Evolutionary conservation across 64 coral and sea anemone species (phyloP).

Genomic region (Montipora sp.): DNA sequence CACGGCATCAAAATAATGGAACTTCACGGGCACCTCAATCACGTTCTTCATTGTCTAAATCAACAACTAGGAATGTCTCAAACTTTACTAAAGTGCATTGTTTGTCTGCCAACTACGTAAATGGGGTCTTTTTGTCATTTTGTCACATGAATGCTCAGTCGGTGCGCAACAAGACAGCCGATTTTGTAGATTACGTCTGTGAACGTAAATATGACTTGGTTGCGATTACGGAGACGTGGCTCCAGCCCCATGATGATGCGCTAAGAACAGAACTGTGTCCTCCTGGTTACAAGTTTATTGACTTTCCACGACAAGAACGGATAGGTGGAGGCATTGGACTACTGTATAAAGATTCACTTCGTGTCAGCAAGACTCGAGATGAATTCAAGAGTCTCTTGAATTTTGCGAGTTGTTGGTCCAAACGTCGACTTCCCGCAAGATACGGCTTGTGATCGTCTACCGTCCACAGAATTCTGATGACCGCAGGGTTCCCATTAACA

Average conservation of each 20-base stretch:
- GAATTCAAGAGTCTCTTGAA: not conserved
- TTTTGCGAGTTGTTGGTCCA: not conserved
- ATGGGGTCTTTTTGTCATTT: too few species aligned
- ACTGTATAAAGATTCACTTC: conserved; percentile 7
- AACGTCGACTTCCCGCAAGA: not conserved
- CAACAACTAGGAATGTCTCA: too few species aligned
- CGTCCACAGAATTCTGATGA: not conserved
- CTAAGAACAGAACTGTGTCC: conserved; percentile 8
- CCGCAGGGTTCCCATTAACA: not conserved
- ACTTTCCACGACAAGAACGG: not conserved
- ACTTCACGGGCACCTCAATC: too few species aligned
- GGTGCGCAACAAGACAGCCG: too few species aligned
- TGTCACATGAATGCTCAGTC: too few species aligned
- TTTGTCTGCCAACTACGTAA: too few species aligned
- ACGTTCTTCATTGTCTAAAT: too few species aligned
- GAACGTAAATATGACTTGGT: too few species aligned
- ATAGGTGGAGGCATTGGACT: conserved; percentile 32
- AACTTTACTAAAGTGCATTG: too few species aligned
- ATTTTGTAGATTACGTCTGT: too few species aligned
- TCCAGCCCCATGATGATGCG: not conserved
- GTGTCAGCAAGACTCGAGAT: not conserved
- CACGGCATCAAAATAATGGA: too few species aligned
- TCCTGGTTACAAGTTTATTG: not conserved
- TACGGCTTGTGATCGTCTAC: not conserved
- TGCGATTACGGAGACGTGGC: too few species aligned